A percentile compares a stretch with the other conserved stretches of the same genome.
phyloP scores from a whole-genome alignment of 2,888 invertebrate species.

The Hofmannophila pseudospretella region DNA sequence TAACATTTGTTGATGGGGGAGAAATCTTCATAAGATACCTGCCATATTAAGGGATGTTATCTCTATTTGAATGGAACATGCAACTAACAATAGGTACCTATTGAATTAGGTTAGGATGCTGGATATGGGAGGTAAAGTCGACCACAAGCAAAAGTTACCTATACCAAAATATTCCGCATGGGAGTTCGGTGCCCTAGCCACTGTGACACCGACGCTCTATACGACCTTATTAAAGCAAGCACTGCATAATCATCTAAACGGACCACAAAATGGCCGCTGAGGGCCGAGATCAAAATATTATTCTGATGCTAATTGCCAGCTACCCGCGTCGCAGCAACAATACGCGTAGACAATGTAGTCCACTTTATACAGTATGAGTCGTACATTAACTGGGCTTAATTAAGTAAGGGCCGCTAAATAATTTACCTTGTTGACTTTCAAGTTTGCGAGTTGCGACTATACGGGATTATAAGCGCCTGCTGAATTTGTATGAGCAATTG shows the following conservation, averaged over 20 bases:
- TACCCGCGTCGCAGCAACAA: constrained; percentile 17
- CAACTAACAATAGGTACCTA: too few species aligned
- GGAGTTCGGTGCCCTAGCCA: too few species aligned
- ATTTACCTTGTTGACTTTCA: constrained; percentile 8
- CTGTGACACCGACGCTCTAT: too few species aligned
- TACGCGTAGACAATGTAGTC: constrained; percentile 17
- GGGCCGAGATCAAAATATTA: constrained; percentile 13
- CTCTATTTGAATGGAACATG: too few species aligned
- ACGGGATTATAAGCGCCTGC: neutral
- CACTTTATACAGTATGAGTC: constrained; percentile 15
- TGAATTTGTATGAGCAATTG: neutral
- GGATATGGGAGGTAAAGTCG: too few species aligned
- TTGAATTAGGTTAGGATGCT: too few species aligned
- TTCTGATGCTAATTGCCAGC: constrained; percentile 23
- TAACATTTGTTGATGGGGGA: too few species aligned
- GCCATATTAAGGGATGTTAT: too few species aligned
- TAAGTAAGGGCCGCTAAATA: constrained; percentile 8
- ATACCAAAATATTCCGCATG: too few species aligned
- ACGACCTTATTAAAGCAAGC: too few species aligned
- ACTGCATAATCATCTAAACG: neutral
- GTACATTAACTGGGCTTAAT: constrained; percentile 14
- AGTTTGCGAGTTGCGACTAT: neutral
- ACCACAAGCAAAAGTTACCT: too few species aligned
- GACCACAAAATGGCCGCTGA: neutral
- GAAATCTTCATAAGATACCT: too few species aligned